Percentiles rank a stretch among this genome's conserved stretches.
These are phyloP conservation scores for Holotrichia oblita DNA, from an alignment of 1,140 invertebrate species.

Conservation along the genomic window DNA sequence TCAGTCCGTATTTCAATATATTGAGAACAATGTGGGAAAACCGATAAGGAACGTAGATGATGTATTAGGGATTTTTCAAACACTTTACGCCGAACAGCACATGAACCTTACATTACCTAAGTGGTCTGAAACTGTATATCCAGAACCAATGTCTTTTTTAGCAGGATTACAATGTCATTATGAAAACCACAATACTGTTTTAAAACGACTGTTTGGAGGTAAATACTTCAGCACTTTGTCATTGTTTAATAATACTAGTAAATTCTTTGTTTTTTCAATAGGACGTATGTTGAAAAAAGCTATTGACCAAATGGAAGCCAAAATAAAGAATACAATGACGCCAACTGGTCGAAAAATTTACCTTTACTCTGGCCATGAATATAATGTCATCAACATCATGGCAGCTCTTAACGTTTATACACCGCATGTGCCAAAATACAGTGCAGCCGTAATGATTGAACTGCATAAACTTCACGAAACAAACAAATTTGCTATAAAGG, in stretches of 20 bases:
- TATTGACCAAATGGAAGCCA: slow-evolving; percentile 49
- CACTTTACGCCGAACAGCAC: slow-evolving; percentile 52
- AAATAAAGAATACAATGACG: slow-evolving; percentile 40
- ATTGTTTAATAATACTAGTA: background rate
- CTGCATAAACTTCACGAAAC: slow-evolving; percentile 65
- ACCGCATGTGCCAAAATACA: slow-evolving; percentile 59
- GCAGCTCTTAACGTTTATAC: slow-evolving; percentile 71
- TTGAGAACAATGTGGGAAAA: slow-evolving; percentile 50
- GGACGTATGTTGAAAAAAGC: slow-evolving; percentile 51
- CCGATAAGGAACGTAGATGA: slow-evolving; percentile 44
- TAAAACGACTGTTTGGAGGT: slow-evolving; percentile 57
- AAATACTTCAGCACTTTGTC: slow-evolving; percentile 8
- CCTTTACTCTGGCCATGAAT: slow-evolving; percentile 75
- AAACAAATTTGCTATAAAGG: slow-evolving; percentile 74
- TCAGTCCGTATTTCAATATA: slow-evolving; percentile 49
- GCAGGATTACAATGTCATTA: slow-evolving; percentile 51
- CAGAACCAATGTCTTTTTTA: slow-evolving; percentile 48
- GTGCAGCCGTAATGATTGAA: slow-evolving; percentile 59
- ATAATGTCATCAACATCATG: slow-evolving; percentile 72
- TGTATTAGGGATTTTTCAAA: slow-evolving; percentile 54
- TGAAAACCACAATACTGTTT: slow-evolving; percentile 52
- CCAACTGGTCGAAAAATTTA: slow-evolving; percentile 62
- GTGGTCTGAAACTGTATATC: slow-evolving; percentile 54
- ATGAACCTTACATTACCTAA: slow-evolving; percentile 56
- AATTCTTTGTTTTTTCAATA: slow-evolving; percentile 48